A percentile compares a stretch with the other conserved stretches of the same genome.
These are phyloP conservation scores for Dysmachus trigonus DNA, from an alignment of 2,888 invertebrate genomes.

Conservation along the genomic window DNA sequence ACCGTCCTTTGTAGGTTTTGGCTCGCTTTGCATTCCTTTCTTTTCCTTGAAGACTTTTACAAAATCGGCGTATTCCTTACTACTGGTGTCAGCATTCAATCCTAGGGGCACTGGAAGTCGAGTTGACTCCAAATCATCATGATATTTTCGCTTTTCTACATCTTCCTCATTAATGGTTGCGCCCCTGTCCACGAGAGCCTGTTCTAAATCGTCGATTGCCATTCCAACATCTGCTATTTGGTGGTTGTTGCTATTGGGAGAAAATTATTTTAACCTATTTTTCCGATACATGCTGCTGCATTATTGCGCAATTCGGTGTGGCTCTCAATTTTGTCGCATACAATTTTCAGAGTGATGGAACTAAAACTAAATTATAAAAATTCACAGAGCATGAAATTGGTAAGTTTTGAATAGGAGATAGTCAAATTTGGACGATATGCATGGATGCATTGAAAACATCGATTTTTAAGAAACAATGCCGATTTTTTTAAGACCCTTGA, in stretches of 20 bases:
- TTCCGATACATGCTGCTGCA: neutral
- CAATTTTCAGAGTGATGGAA: too few species aligned
- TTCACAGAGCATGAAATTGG: too few species aligned
- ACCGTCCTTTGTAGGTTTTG: neutral
- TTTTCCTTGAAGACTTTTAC: neutral
- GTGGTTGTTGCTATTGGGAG: neutral
- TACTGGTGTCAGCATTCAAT: neutral
- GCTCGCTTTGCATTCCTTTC: neutral
- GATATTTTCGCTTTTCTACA: constrained; percentile 9
- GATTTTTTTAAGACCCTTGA: too few species aligned
- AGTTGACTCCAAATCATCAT: neutral
- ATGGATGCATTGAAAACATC: too few species aligned
- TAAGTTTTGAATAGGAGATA: too few species aligned
- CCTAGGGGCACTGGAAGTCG: neutral
- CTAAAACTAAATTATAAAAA: too few species aligned
- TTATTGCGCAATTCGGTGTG: neutral
- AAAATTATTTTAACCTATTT: neutral
- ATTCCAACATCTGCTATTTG: constrained; percentile 36
- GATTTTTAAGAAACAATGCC: too few species aligned
- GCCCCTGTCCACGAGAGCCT: constrained; percentile 39
- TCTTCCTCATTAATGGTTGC: neutral
- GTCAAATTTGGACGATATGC: too few species aligned
- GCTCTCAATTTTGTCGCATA: too few species aligned
- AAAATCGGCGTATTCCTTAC: neutral
- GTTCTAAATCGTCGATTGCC: constrained; percentile 43